phyloP scores from a whole-genome alignment of 2,888 invertebrate genomes.

The Lacanobia oleracea region DNA sequence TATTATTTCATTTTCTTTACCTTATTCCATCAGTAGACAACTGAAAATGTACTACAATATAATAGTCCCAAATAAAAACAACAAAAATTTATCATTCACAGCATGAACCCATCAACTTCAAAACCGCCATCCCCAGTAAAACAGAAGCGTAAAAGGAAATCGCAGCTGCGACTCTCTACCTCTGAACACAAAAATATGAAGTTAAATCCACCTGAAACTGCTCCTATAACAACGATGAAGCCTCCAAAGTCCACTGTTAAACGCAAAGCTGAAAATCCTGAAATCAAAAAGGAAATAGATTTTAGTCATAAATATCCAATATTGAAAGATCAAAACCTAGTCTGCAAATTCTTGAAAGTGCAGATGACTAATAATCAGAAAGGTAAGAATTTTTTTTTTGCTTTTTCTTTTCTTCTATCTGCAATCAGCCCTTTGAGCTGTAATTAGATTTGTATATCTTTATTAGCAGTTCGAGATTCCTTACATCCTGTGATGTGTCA shows the following conservation, averaged over 20 bases:
- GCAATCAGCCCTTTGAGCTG: no score
- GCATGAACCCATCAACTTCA: constrained; percentile 61
- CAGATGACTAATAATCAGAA: constrained; percentile 84
- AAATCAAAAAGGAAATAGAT: constrained; percentile 1
- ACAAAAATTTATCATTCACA: constrained; percentile 22
- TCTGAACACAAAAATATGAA: constrained; percentile 64
- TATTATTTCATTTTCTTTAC: no score
- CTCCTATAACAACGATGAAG: background rate
- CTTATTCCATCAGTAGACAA: background rate
- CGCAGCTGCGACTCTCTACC: constrained; percentile 38
- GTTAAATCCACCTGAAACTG: constrained; percentile 18
- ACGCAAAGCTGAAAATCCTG: constrained; percentile 28
- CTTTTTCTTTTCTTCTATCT: no score
- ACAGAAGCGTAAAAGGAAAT: constrained; percentile 68
- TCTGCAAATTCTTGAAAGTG: constrained; percentile 76
- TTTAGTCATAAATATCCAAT: constrained; percentile 74
- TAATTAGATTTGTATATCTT: no score
- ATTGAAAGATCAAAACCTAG: constrained; percentile 76
- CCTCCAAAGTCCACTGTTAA: constrained; percentile 13
- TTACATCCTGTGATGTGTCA: no score
- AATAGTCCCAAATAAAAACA: background rate
- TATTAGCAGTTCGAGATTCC: no score
- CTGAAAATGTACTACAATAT: background rate
- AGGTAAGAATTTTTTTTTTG: constrained; percentile 71
- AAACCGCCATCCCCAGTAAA: constrained; percentile 26